phyloP scores from a whole-genome alignment of 2,888 invertebrate species.

The Cenopis cana region DNA sequence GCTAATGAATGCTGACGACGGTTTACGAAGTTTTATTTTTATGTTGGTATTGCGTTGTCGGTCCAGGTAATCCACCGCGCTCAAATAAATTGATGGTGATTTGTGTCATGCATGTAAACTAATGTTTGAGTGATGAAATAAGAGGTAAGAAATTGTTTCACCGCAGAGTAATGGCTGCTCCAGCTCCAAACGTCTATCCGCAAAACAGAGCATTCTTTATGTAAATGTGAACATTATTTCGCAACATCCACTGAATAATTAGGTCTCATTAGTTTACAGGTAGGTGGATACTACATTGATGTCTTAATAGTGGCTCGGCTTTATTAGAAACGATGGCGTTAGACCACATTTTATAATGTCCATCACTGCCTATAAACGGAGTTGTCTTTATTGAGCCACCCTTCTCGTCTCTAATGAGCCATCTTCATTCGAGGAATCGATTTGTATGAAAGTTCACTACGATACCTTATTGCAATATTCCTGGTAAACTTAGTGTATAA shows the following conservation, averaged over 20 bases:
- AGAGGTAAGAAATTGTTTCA: conserved; percentile 31
- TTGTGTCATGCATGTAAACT: conserved; percentile 30
- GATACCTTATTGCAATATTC: conserved; percentile 23
- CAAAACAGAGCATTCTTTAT: conserved; percentile 11
- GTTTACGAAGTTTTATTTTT: conserved; percentile 58
- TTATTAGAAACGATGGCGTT: conserved; percentile 39
- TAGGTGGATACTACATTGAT: conserved; percentile 22
- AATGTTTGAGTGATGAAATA: conserved; percentile 38
- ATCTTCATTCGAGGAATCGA: conserved; percentile 42
- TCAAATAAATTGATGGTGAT: conserved; percentile 39
- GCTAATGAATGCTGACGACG: conserved; percentile 56
- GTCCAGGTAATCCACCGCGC: conserved; percentile 33
- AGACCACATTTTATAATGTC: conserved; percentile 33
- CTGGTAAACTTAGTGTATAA: conserved; percentile 11
- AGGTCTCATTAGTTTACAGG: conserved; percentile 12
- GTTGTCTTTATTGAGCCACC: conserved; percentile 23
- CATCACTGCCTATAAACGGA: conserved; percentile 28
- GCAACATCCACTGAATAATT: conserved; percentile 19
- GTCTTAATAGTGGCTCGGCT: conserved; percentile 29
- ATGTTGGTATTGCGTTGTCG: conserved; percentile 39
- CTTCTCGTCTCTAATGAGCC: conserved; percentile 27
- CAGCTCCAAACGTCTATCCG: conserved; percentile 7
- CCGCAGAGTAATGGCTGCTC: conserved; percentile 31
- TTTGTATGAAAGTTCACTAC: conserved; percentile 34
- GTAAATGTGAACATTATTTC: conserved; percentile 17